Base-by-base conservation (phyloP, 2,888 invertebrate genomes). In the Macaria liturata region DNA sequence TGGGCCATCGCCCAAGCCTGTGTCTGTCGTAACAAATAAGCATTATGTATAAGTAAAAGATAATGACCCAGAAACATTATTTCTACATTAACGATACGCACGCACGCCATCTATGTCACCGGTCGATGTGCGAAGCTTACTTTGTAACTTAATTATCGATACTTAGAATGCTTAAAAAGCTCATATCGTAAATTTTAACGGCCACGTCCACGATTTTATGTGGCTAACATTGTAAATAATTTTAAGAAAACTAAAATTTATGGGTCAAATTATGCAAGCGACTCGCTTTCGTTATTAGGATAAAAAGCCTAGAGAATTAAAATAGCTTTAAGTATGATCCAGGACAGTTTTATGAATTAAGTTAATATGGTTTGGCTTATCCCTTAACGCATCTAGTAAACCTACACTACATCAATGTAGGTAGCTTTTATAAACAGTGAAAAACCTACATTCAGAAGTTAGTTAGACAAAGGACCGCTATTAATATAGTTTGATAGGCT, bases 1-100 rank as follows among this genome's bases (percentile, higher is more conserved):
- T 37, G 34, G 34, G 5, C 42, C 54, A 62, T 52, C 42, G 48
- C 58, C 60, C 47, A 50, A 50, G 76, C 74, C 20, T 79, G 77
- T 77, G 45, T 44, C 74, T 78, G 76, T 78, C 76, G 80, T 80
- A 72, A 74, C 70, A 68, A 75, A 71, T 69, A 68, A 75, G 72
- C 74, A 59, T 53, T 75, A 76, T 74, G 79, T 79, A 83, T 83
- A 85, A 85, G 84, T 87, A 83, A 83, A 84, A 84, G 79, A 84
- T 88, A 88, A 88, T 88, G 83, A 80, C 75, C 70, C 72, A 61
- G 68, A 78, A 81, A 81, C 85, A 88, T 88, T 88, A 88, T 86
- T 86, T 86, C 74, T 74, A 82, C 88, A 88, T 87, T 86, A 88
- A 78, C 76, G 42, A 67, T 68, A 56, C 50, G 45, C 71, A 75